Conservation (phyloP, 2,888 invertebrate species). For the Ophioninae sp. region DNA sequence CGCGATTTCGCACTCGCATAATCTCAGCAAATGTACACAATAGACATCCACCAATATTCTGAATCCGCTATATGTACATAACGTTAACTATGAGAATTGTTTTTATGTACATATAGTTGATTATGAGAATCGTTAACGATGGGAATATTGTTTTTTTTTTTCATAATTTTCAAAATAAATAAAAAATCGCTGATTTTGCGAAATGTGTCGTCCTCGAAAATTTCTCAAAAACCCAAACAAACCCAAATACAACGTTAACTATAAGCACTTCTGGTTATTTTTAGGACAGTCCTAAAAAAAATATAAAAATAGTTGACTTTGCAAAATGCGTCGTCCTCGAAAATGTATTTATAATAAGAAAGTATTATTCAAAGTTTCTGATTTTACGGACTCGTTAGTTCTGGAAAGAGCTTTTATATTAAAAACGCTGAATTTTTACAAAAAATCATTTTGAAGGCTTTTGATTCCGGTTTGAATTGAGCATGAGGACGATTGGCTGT, state of each 20-base stretch:
- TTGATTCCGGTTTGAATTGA: too few species aligned
- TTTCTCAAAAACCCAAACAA: too few species aligned
- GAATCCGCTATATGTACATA: not conserved
- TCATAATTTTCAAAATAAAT: not conserved
- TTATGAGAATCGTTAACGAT: not conserved
- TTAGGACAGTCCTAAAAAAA: too few species aligned
- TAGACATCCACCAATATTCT: not conserved
- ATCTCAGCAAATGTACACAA: not conserved
- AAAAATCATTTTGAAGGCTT: not conserved
- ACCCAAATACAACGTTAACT: too few species aligned
- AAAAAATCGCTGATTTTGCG: not conserved
- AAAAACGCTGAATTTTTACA: not conserved
- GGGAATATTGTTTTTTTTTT: not conserved
- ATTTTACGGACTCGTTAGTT: not conserved
- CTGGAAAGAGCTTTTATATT: not conserved
- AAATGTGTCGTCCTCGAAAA: too few species aligned
- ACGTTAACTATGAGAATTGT: not conserved
- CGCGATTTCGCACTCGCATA: slow-evolving; percentile 38
- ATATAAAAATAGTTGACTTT: too few species aligned
- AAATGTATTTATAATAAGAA: too few species aligned
- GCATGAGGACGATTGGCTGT: too few species aligned
- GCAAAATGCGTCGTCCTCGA: too few species aligned
- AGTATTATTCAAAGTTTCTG: not conserved
- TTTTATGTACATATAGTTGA: not conserved
- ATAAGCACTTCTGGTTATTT: too few species aligned